Base-by-base conservation (phyloP, 2,113 vertebrate species). In the Alexandromys fortis region DNA sequence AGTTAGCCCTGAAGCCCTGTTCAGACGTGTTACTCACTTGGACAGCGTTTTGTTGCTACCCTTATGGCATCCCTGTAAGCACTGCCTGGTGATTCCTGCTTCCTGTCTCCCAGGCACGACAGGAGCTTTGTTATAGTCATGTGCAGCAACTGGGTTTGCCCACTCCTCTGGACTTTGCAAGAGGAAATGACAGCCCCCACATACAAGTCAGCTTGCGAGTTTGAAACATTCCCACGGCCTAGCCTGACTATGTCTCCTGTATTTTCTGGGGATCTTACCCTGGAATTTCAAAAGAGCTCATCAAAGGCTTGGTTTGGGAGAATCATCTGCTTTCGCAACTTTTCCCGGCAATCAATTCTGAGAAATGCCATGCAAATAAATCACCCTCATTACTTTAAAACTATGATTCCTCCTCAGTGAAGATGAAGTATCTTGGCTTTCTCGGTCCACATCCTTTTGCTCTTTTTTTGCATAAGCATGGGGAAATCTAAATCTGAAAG, bases 401-500 rank as follows among this genome's bases (percentile, higher is more conserved):
- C 33, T 26, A 30, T 0, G 3, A 58, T 65, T 91, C 90, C 90
- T 82, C 55, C 49, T 7, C 28, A 61, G 91, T 63, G 78, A 93
- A 95, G 76, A 93, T n/a, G 21, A 97, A 96, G 28, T 45, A 16
- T 82, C 67, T 92, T 68, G 16, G 3, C n/a, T 82, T 96, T 79
- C 49, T 89, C 73, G 79, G 79, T 72, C 70, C 65, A 33, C 65
- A 33, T 73, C 35, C 83, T 58, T 67, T 65, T 42, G 13, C 45
- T 77, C 45, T 89, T 91, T 73, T 73, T 73, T 91, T 47, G 58
- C 16, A n/a, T 88, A 86, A 87, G 89, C 63, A 21, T 16, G 24
- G 70, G 30, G 79, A 30, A 89, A 67, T 73, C 70, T 83, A 82
- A 91, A 94, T 91, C 65, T 87, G 79, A 96, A 96, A 87, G 91